Evolutionary conservation across 2,888 invertebrate genomes (phyloP).

Genomic region (Drosophila hawaiiensis): DNA sequence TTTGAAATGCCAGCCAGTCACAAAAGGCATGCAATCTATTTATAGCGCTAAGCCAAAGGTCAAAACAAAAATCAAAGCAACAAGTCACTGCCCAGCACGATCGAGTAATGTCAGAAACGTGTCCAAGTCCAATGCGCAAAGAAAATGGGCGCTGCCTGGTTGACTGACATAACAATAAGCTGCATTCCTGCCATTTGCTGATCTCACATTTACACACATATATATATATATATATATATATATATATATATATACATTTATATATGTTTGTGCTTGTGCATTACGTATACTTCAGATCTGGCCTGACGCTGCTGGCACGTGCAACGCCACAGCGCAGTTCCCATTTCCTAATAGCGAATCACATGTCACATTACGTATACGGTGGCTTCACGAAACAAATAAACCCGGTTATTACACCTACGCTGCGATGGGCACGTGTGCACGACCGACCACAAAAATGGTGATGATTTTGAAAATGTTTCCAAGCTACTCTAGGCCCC

Average conservation of each 20-base stretch:
- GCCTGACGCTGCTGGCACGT: constrained; percentile 38
- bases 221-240: neutral
- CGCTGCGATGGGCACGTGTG: constrained; percentile 60
- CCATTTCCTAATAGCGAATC: constrained; percentile 21
- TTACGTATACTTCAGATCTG: constrained; percentile 4
- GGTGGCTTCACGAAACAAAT: constrained; percentile 14
- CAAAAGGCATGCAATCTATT: constrained; percentile 57
- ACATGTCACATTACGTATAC: constrained; percentile 58
- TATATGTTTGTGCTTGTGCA: neutral
- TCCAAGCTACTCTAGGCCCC: constrained; percentile 26
- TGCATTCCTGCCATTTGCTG: constrained; percentile 45
- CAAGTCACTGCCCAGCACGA: constrained; percentile 54
- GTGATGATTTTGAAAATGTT: constrained; percentile 20
- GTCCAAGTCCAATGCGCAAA: constrained; percentile 51
- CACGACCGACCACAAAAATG: constrained; percentile 21
- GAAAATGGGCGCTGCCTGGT: constrained; percentile 51
- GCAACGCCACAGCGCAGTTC: constrained; percentile 24
- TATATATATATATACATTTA: neutral
- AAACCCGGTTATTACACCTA: constrained; percentile 46
- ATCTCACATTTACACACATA: constrained; percentile 21
- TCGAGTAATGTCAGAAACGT: constrained; percentile 69
- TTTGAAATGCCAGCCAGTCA: constrained; percentile 56
- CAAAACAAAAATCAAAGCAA: constrained; percentile 57
- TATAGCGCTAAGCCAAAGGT: constrained; percentile 68
- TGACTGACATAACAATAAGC: constrained; percentile 17